Evolutionary conservation across 2,888 invertebrate genomes (phyloP).

Genomic region (Tethea ocularis): DNA sequence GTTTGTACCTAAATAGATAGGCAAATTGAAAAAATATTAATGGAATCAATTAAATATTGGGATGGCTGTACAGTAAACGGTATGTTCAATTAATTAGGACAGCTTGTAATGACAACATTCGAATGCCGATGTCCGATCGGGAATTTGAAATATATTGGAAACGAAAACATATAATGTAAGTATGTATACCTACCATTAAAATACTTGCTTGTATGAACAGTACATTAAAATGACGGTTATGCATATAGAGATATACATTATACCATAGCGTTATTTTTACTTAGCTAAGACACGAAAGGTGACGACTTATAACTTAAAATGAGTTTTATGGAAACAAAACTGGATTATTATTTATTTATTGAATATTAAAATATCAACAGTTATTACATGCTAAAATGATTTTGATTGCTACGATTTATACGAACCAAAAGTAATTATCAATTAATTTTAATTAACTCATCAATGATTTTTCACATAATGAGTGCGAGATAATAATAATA

Average conservation of each 20-base stretch:
- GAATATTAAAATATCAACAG: no score
- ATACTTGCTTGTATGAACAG: no score
- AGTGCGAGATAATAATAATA: not conserved
- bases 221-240: not conserved
- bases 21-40: not conserved
- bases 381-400: no score
- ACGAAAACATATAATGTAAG: not conserved
- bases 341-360: no score
- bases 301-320: no score
- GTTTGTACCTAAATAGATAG: not conserved
- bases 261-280: no score
- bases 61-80: not conserved
- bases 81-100: conserved; percentile 6
- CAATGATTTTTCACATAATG: not conserved
- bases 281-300: no score
- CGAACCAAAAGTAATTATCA: not conserved
- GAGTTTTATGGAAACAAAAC: no score
- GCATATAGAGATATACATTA: no score
- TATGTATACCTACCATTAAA: no score
- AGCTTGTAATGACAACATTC: conserved; percentile 10
- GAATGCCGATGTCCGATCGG: not conserved
- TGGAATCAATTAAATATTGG: not conserved
- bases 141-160: conserved; percentile 1
- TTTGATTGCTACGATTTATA: no score
- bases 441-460: not conserved